Base-by-base conservation (phyloP, 2,888 invertebrate species). In the Lepidochitona cinerea region DNA sequence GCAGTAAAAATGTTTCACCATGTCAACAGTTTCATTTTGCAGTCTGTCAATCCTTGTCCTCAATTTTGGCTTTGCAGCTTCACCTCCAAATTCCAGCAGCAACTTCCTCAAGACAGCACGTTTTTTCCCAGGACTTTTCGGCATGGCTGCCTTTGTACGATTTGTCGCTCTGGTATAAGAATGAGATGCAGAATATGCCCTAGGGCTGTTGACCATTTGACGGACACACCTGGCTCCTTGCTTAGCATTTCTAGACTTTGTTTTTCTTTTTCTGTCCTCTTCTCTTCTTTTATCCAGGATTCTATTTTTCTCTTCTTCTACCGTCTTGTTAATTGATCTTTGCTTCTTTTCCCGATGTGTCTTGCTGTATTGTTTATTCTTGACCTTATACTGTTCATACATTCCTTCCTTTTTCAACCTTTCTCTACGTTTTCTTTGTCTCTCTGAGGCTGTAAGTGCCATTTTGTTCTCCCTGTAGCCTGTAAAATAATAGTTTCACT, bases 21-120 rank as follows among this genome's bases (percentile, higher is more conserved):
- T 3, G 14, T 12, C 37, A 36, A 36, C 14, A 36, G 66, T 66
- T 2, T 66, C 26, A n/a, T 66, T 12, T 33, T 12, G 14, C 14
- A 66, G 18, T 18, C 37, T 68, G 59, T 36, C 37, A 53, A 49
- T 70, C 65, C 75, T 76, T 76, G 36, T 72, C 72, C 14, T 68
- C 14, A 9, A 74, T 70, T 37, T 68, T 49, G 69, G 29, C 14
- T 70, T 68, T 33, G 71, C 23, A 70, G 41, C 33, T 74, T 71
- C n/a, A 75, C 49, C n/a, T n/a, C n/a, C 12, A 75, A 52, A 68
- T 70, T 71, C 74, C 72, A 75, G 5, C 70, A 53, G 9, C 35
- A 66, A n/a, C 33, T 66, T 66, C 37, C 35, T 5, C 37, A 66
- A 66, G n/a, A 66, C 35, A 23, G 37, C 66, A 35, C 26, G 14